Conservation (phyloP, 2,888 invertebrate genomes). For the Clunio marinus region DNA sequence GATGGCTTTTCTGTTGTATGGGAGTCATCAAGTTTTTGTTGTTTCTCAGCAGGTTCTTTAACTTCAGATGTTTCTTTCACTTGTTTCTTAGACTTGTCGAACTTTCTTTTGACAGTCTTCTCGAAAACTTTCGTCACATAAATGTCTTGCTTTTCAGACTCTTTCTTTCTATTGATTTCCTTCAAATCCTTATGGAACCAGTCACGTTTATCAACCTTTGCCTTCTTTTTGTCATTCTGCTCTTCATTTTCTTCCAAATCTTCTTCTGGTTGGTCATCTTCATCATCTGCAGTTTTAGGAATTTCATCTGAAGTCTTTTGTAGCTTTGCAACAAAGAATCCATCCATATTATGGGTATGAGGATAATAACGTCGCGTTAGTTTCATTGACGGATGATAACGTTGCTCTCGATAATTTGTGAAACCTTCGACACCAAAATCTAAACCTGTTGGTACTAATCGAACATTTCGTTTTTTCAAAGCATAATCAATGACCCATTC, state of each 20-base stretch:
- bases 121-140: constrained; percentile 50
- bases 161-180: constrained; percentile 48
- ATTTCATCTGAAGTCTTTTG: constrained; percentile 89
- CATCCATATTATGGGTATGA: constrained; percentile 98
- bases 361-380: constrained; percentile 91
- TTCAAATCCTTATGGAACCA: constrained; percentile 42
- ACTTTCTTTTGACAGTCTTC: constrained; percentile 45
- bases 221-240: constrained; percentile 13
- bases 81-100: constrained; percentile 14
- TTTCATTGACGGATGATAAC: constrained; percentile 88
- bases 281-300: constrained; percentile 52
- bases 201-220: constrained; percentile 18
- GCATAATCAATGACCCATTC: constrained; percentile 97
- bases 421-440: constrained; percentile 96
- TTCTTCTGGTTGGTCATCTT: constrained; percentile 49
- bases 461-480: constrained; percentile 86
- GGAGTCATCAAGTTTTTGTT: background rate
- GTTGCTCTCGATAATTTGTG: constrained; percentile 74
- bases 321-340: constrained; percentile 97
- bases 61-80: background rate
- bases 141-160: constrained; percentile 44
- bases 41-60: background rate
- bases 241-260: constrained; percentile 45
- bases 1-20: background rate
- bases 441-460: constrained; percentile 86